Evolutionary conservation across 2,797 vertebrate species (phyloP), one percentile per base, ranked within the genome.

Genomic region (Loris lydekkerianus): DNA sequence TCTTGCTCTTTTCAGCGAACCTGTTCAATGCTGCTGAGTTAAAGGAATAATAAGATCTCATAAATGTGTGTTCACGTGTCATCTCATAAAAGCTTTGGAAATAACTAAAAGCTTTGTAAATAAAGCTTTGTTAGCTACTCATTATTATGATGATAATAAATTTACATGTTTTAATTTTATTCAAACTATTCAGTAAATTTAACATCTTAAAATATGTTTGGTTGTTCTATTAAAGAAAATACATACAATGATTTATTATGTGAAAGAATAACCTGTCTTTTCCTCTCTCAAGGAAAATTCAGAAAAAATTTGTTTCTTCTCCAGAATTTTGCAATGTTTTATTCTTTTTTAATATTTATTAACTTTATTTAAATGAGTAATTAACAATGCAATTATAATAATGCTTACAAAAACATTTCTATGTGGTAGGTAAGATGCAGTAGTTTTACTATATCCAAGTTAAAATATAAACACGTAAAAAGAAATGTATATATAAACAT

Each of bases 71-170:
- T 81, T 95, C 96, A 93, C 1, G 13, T 93, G 27, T 80, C 82
- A 65, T 83, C 21, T 91, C 92, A 97, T 97, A 94, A 98, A 97
- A 97, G 89, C 91, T 58, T 63, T 25, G 97, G 97, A 90, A 53
- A 15, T 53, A 53, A 53, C 27, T 97, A 94, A 98, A 97, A 97
- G 89, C 91, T 58, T 63, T 25, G 97, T 97, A 90, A 53, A 15
- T 53, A 53, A 53, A 53, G 49, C 49, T 53, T 70, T 87, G 60
- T 69, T 85, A 98, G 87, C 18, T 46, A 95, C 34, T 91, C 78
- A 77, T 76, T 91, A 70, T 94, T 37, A 90, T 83, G 49, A 72
- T 84, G 65, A 91, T 94, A 75, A 93, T 91, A 91, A 95, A 93
- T 70, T 75, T 69, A 43, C 76, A 84, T 95, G 29, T 84, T 95